Evolutionary conservation across 64 coral and sea anemone species (phyloP), one percentile per base, ranked within the genome.

Genomic region (Actinia tenebrosa): DNA sequence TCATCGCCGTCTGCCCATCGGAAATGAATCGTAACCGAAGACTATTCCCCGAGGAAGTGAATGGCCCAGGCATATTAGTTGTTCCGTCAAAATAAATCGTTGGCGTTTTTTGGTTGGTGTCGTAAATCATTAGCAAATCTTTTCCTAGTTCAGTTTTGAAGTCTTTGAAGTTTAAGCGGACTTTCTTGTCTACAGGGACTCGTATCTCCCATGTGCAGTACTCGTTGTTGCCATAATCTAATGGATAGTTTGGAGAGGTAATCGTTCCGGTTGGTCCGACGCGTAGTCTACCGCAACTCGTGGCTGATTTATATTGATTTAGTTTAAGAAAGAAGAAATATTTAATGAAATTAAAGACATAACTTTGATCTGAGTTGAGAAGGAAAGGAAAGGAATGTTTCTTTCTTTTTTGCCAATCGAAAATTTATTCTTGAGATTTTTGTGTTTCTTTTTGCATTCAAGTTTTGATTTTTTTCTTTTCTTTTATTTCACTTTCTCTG

Each of bases 131-230:
- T 81, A 94, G 62, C 14, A 88, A 88, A 53, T 94, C 93, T 44
- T 91, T 88, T 1, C 93, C 93, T 37, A 55, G n/a, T 77, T 95
- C 89, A 1, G 90, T 91, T 60, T 91, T 84, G 42, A 95, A 95
- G 52, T 89, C 93, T 46, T 69, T 60, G 59, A 95, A 95, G 71
- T 95, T 89, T 4, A 95, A 83, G 60, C 94, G 82, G 27, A 95
- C 80, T 86, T 95, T 95, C 44, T 95, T 95, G 87, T 77, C 26
- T 10, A 87, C 78, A 0, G 94, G 94, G 3, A 95, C 94, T 19
- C 82, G 84, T 78, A 95, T 89, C 64, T 95, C 83, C 94, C 94
- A 95, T 8, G 94, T 95, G 64, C 94, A 95, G 13, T 95, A 95
- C 11, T 95, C 94, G 55, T 92, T 77, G 68, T 95, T 77, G 53